A percentile compares a stretch with the other conserved stretches of the same genome.
Evolutionary conservation across 2,888 invertebrate species (phyloP).

Genomic region (Tenthredo livida): DNA sequence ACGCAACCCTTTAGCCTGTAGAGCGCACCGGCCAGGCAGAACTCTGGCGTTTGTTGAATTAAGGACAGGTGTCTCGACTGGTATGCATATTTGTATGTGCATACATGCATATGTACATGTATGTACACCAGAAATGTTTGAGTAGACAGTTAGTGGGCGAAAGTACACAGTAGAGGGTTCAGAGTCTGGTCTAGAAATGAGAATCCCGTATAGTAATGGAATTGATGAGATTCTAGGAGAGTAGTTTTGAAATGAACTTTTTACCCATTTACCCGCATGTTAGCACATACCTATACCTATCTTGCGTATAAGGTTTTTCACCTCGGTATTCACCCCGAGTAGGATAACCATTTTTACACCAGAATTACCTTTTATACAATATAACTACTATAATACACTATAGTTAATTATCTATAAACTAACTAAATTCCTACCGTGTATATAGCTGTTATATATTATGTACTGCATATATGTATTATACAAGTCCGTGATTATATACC

Average conservation of each 20-base stretch:
- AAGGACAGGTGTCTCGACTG: conserved; percentile 33
- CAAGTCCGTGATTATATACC: not conserved
- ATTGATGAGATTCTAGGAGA: conserved; percentile 37
- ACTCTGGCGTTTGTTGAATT: conserved; percentile 38
- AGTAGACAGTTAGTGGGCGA: conserved; percentile 31
- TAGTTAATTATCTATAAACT: not conserved
- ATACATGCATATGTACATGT: not conserved
- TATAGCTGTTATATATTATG: too few species aligned
- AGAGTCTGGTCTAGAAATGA: conserved; percentile 41
- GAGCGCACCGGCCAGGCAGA: not conserved
- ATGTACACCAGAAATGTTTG: conserved; percentile 8
- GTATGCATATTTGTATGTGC: not conserved
- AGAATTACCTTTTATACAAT: not conserved
- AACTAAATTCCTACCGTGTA: not conserved
- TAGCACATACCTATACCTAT: not conserved
- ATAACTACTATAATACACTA: not conserved
- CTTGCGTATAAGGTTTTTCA: not conserved
- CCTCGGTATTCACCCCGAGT: not conserved
- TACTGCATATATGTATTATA: not conserved
- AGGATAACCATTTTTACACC: not conserved
- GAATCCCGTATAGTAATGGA: conserved; percentile 36
- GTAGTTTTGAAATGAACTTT: conserved; percentile 37
- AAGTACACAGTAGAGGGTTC: conserved; percentile 30
- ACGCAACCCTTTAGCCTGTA: not conserved
- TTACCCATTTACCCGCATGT: conserved; percentile 1